Base-by-base conservation (phyloP, 23 tunicate species). In the Halocynthia roretzi region DNA sequence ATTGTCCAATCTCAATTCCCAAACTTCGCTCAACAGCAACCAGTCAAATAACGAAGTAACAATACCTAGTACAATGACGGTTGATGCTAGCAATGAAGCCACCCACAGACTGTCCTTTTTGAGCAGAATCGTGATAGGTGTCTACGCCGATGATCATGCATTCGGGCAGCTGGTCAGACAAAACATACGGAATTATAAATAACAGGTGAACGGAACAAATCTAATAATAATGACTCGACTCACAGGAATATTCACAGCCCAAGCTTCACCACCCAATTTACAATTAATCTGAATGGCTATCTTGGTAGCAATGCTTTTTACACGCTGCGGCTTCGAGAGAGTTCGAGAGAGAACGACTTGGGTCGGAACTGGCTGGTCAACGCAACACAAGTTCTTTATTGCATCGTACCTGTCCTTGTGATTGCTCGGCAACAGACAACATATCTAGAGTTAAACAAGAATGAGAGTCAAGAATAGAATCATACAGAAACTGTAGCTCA, bases 241-340 rank as follows among this genome's bases (percentile, higher is more conserved):
- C 49, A 89, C 96, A 75, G 97, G 97, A 8, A 90, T 90, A 23
- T 77, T 54, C 53, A 90, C 90, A 5, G 90, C 85, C 98, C 98
- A 92, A 22, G 98, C 98, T 62, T 92, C 98, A 0, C 98, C 98
- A 6, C 98, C 98, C 19, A 92, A 71, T 81, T 92, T 92, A 62
- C 88, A 83, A 62, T 86, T 92, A 75, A 92, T 92, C 70, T 92
- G 98, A 56, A 92, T 92, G 7, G 92, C 92, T 57, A 92, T 86
- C 77, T 92, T 92, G 56, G 92, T 92, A 17, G 86, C 85, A 49
- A 92, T 77, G 54, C 98, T 92, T 92, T 86, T 86, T 54, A 80
- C 78, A 31, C 98, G 83, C 53, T 83, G 81, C 10, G 85, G 86
- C 62, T 92, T 92, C 18, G 87, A 71, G 49, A 92, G 58, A 6